Percentiles rank a stretch among this genome's conserved stretches.
These are phyloP conservation scores for Cantharis flavilabris DNA, from an alignment of 2,888 invertebrate genomes.

Conservation along the genomic window DNA sequence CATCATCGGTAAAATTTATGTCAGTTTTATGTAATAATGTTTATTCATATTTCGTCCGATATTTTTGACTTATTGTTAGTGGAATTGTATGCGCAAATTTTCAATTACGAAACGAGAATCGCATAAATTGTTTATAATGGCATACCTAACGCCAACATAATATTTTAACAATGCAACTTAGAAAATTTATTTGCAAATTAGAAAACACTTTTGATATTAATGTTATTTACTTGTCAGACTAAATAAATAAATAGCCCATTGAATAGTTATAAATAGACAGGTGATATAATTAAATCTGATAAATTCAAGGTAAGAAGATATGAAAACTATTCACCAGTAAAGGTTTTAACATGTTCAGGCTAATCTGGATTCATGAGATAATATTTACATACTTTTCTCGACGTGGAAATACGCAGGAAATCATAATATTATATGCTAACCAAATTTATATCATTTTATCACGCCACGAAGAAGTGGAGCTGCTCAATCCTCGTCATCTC, in stretches of 20 bases:
- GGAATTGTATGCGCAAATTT: not conserved
- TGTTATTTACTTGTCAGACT: slow-evolving; percentile 12
- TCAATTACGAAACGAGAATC: not conserved
- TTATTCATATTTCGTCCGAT: not conserved
- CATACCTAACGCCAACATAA: slow-evolving; percentile 2
- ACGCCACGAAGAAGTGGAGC: not conserved
- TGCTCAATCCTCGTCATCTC: not conserved
- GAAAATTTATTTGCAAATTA: slow-evolving; percentile 7
- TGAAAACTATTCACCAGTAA: slow-evolving; percentile 1
- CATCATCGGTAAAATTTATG: not conserved
- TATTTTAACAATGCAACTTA: slow-evolving; percentile 2
- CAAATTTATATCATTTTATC: not conserved
- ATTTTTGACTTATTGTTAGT: not conserved
- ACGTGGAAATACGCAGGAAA: not conserved
- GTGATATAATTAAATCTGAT: slow-evolving; percentile 15
- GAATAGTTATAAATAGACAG: slow-evolving; percentile 20
- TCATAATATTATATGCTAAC: not conserved
- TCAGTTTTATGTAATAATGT: not conserved
- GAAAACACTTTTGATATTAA: slow-evolving; percentile 15
- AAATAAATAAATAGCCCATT: slow-evolving; percentile 19
- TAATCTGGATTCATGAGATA: not conserved
- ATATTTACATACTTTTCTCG: not conserved
- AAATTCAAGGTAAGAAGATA: slow-evolving; percentile 17
- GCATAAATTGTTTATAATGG: slow-evolving; percentile 4
- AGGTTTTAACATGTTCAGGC: not conserved